Base-by-base conservation (phyloP, 2,113 vertebrate species). In the Vireo altiloquus region DNA sequence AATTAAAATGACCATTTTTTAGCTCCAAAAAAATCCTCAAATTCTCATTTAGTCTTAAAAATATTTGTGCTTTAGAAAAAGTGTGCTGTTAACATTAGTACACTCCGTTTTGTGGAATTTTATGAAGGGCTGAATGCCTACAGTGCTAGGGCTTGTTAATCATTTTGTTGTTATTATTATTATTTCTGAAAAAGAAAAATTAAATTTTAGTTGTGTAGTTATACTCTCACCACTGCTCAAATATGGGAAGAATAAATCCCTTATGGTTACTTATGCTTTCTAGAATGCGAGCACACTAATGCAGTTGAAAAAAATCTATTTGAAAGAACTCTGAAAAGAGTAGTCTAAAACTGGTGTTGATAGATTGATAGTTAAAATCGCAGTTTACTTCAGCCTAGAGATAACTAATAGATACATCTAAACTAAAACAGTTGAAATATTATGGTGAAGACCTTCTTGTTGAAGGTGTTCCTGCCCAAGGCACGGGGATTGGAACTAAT, bases 401-500 rank as follows among this genome's bases (percentile, higher is more conserved):
- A 25, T 25, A 64, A 64, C 9, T 16, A 53, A 53, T 15, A 13
- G 27, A 44, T 9, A 16, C 6, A 75, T 3, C 11, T 74, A 30
- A 89, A 50, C 15, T 60, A 37, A 25, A 59, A n/a, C 12, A 13
- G 16, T 16, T 31, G 18, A 85, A 78, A 64, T 77, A 49, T 31
- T 72, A n/a, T 7, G 27, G 10, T 64, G 16, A 64, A 33, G 7
- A 52, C 4, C 15, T 44, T 50, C 37, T 61, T 61, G 8, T 28
- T 70, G 24, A 40, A 54, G 13, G 13, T 27, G 18, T 42, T 42
- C 13, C 23, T 56, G 39, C 39, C 39, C 40, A 21, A 27, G 40
- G 40, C 7, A 40, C 0, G 0, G 9, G 4, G 2, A 11, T 18
- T 56, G 35, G 49, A 71, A 49, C 21, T 15, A 22, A n/a, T n/a